Evolutionary conservation across 2,797 vertebrate species (phyloP).

Genomic region (Heterohyrax brucei): DNA sequence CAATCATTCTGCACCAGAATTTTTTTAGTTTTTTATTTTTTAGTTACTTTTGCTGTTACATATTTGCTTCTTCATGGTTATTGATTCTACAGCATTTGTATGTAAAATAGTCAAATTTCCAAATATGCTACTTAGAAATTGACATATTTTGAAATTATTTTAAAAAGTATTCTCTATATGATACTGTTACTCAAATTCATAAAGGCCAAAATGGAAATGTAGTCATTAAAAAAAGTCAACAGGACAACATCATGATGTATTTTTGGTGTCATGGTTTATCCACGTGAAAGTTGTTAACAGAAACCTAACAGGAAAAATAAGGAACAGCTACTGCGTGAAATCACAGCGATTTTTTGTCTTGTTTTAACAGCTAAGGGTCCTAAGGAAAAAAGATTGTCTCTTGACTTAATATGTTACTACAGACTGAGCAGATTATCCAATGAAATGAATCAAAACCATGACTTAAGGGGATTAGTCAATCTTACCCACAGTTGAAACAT

Average conservation of each 20-base stretch:
- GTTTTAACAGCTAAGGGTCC: not conserved
- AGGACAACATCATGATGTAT: not conserved
- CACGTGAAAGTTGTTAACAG: conserved; percentile 34
- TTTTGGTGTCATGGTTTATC: conserved; percentile 51
- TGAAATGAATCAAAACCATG: conserved; percentile 29
- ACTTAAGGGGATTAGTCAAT: not conserved
- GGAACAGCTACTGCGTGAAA: conserved; percentile 4
- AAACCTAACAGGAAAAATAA: conserved; percentile 21
- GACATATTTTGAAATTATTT: not conserved
- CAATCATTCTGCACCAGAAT: not conserved
- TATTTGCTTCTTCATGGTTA: not conserved
- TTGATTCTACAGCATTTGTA: not conserved
- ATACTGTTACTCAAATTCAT: not conserved
- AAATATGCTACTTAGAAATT: not conserved
- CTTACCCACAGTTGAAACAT: not conserved
- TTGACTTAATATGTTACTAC: conserved; percentile 1
- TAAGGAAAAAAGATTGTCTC: not conserved
- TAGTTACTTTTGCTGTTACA: not conserved
- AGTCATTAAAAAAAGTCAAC: conserved; percentile 1
- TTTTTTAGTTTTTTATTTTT: not conserved
- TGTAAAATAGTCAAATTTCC: not conserved
- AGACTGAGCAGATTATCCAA: conserved; percentile 16
- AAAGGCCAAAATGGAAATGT: not conserved
- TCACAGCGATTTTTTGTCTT: not conserved
- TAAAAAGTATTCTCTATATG: not conserved